Percentiles rank a stretch among this genome's conserved stretches.
These are phyloP conservation scores for Limanda limanda DNA, from an alignment of 2,113 vertebrate species.

Conservation along the genomic window DNA sequence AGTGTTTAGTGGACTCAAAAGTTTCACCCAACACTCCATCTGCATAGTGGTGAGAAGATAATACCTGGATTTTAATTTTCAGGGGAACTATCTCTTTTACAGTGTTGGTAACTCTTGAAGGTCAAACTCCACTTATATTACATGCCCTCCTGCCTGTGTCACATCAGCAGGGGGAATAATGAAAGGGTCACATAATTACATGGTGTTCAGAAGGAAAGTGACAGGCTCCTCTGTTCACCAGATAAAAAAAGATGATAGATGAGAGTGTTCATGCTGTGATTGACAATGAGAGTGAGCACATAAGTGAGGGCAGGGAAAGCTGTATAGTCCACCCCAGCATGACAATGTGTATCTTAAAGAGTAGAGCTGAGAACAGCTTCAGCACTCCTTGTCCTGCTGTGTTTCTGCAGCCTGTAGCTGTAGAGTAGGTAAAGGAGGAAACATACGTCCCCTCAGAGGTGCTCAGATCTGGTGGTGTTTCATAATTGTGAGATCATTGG, in stretches of 20 bases:
- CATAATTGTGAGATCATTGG: too few relatives aligned
- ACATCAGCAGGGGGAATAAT: slow-evolving; percentile 9
- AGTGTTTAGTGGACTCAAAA: too few relatives aligned
- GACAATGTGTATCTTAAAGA: background rate
- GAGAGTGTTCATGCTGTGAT: background rate
- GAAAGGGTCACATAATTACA: slow-evolving; percentile 31
- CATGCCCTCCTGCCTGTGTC: background rate
- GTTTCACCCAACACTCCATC: too few relatives aligned
- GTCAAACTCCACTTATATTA: background rate
- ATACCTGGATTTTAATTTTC: background rate
- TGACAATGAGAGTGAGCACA: background rate
- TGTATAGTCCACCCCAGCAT: background rate
- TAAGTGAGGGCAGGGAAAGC: background rate
- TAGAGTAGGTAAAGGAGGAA: background rate
- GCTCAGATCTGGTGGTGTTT: background rate
- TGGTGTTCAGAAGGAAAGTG: slow-evolving; percentile 1
- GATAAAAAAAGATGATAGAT: slow-evolving; percentile 7
- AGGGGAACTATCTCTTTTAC: background rate
- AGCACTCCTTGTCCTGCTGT: background rate
- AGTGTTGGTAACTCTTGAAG: background rate
- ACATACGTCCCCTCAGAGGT: background rate
- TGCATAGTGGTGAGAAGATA: background rate
- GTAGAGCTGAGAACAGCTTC: background rate
- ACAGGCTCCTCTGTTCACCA: slow-evolving; percentile 1
- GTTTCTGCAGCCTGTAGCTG: background rate